Evolutionary conservation across 2,888 invertebrate species (phyloP), one percentile per base, ranked within the genome.

Genomic region (Lepidonotus clava): DNA sequence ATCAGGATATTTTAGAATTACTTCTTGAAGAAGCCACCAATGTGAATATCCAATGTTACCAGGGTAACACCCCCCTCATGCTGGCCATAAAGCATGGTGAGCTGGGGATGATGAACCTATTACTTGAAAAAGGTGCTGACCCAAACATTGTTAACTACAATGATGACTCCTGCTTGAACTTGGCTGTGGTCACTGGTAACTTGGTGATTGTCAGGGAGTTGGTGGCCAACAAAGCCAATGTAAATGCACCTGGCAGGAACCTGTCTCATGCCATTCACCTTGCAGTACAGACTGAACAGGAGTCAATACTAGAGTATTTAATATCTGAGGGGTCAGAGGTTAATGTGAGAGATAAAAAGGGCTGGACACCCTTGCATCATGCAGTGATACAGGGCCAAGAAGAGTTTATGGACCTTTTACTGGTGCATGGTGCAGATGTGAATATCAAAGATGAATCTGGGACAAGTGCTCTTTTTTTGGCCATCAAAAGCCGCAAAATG

Each of bases 401-500:
- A 24, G 80, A 80, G 51, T 80, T 80, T 28, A 80, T 80, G 80
- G 80, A 80, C 46, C 28, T 80, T 18, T 32, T 80, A 4, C 51
- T 80, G 24, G 80, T 80, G 5, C 80, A 80, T 41, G 80, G 80
- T 41, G 46, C 46, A 18, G 80, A 80, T 80, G 80, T 80, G 8
- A 80, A 80, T 51, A 5, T 80, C 11, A 80, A 80, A 46, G 80
- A 80, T 32, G 80, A 80, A 18, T 46, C 80, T 46, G 80, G 80
- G 11, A 80, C 80, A 46, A 80, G 80, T 46, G 80, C 80, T 18
- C 80, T 85, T 28, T 67, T 85, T 24, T 67, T 85, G 41, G 85
- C 85, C 41, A 46, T 67, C 18, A 61, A 67, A 40, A 32, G 61
- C n/a, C 41, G 67, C 28, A 61, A 85, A 32, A 67, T 85, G 38